Percentiles rank a stretch among this genome's conserved stretches.
Conservation (phyloP, 92 coral and sea anemone species). For the Heliopora coerulea region DNA sequence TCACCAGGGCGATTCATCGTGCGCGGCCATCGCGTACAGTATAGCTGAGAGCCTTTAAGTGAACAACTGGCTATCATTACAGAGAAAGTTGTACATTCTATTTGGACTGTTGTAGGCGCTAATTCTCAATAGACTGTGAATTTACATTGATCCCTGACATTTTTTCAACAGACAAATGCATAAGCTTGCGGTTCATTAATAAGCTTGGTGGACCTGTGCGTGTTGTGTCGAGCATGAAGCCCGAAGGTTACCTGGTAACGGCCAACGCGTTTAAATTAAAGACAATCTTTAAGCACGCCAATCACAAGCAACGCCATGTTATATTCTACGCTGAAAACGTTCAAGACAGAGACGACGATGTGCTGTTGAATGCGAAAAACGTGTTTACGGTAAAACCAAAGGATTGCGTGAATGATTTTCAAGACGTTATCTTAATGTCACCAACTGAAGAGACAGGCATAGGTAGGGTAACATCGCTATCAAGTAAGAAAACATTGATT, state of each 20-base stretch:
- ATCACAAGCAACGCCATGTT: conserved; percentile 86
- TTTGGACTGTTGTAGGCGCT: no score
- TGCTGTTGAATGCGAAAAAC: conserved; percentile 73
- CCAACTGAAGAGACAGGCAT: conserved; percentile 43
- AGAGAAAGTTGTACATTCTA: no score
- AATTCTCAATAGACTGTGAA: not conserved
- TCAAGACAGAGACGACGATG: conserved; percentile 72
- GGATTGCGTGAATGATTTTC: conserved; percentile 56
- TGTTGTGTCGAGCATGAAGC: conserved; percentile 88
- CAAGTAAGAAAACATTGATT: no score
- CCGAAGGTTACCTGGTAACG: conserved; percentile 84
- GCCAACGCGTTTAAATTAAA: conserved; percentile 92
- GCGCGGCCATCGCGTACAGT: no score
- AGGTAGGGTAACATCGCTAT: conserved; percentile 50
- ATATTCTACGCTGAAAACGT: conserved; percentile 93
- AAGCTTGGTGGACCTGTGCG: conserved; percentile 81
- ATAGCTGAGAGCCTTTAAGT: no score
- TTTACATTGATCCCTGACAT: not conserved
- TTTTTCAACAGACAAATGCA: conserved; percentile 73
- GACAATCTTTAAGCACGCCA: conserved; percentile 93
- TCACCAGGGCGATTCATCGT: no score
- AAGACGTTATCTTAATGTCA: conserved; percentile 23
- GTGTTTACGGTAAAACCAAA: conserved; percentile 81
- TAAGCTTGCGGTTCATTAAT: conserved; percentile 81
- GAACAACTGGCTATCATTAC: no score